Base-by-base conservation (phyloP, 2,113 vertebrate species). In the Alouatta palliata region DNA sequence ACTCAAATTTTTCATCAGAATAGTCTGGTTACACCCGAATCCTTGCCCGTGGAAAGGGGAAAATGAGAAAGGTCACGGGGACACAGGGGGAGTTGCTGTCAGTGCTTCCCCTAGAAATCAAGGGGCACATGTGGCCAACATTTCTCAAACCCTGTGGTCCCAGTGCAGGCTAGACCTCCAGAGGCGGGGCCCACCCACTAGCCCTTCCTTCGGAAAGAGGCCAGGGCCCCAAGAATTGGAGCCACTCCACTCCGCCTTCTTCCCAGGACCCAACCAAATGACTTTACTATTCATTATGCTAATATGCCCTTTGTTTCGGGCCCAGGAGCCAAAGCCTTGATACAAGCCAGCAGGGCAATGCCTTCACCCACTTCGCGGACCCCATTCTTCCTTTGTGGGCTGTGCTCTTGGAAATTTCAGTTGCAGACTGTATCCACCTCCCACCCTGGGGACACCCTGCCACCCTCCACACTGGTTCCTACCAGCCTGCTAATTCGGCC, bases 61-160 rank as follows among this genome's bases (percentile, higher is more conserved):
- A 30, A 21, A n/a, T 2, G 0, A 49, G 40, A 12, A 68, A 45
- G 61, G 32, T 35, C 35, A 4, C 6, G 10, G 40, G 30, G 43
- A n/a, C 19, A 0, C 3, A 6, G 23, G 11, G 13, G 35, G 43
- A 64, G 66, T 37, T 8, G 20, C 40, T 5, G 11, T 30, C 40
- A 54, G 54, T 35, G 58, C 71, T 45, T 45, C 11, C 27, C 32
- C n/a, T 23, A 35, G 64, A 43, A 58, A 20, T 1, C 8, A 23
- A 66, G 71, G 61, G 40, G 17, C 52, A 27, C 0, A 0, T 11
- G 40, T 5, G 6, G 5, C 23, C 45, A 70, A 54, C 9, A 5
- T n/a, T 11, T 37, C 32, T 16, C 68, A 17, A 79, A 49, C 45
- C 6, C 0, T 1, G 20, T 1, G 0, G 13, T 37, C 56, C 85